Evolutionary conservation across 2,797 vertebrate genomes (phyloP), one percentile per base, ranked within the genome.

Genomic region (Pelochelys cantorii): DNA sequence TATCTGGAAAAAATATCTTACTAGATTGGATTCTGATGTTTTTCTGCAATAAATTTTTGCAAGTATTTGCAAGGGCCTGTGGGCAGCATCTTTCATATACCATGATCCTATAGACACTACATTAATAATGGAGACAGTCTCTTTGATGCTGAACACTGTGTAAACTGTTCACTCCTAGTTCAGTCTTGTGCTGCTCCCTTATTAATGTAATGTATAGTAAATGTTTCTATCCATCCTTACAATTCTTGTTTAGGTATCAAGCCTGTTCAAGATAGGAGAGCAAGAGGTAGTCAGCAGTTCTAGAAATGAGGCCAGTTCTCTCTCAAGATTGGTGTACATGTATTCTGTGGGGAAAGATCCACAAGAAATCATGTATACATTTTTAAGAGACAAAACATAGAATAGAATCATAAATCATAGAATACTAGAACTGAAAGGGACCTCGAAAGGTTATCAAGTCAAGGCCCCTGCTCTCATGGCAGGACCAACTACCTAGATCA

Each of bases 141-240:
- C 87, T 20, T 11, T 5, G 17, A n/a, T 83, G 89, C 82, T 62
- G 10, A 48, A 42, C 6, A n/a, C 68, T 3, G 34, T 0, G 0
- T 37, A 2, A 79, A 85, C 74, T 37, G 59, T 84, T 93, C 94
- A 60, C n/a, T 83, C 86, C 14, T 85, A 80, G 71, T 81, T 92
- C 80, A 80, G 34, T 83, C 55, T 91, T 87, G 1, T 11, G 75
- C 53, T 77, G 15, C 15, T 91, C 80, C 90, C 6, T 60, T 65
- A 25, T 52, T 25, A 83, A 84, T 77, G 27, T 0, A 4, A 0
- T 18, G n/a, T 84, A 5, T 29, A 91, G 81, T 17, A 0, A 87
- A 71, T 27, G 20, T 62, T 54, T n/a, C 2, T 0, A 79, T 34
- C 7, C 54, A 88, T 52, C 48, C 62, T 65, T 83, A 34, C 79